These are phyloP conservation scores for Aleadryas rufinucha DNA, from an alignment of 2,113 vertebrate species.

Conservation along the genomic window DNA sequence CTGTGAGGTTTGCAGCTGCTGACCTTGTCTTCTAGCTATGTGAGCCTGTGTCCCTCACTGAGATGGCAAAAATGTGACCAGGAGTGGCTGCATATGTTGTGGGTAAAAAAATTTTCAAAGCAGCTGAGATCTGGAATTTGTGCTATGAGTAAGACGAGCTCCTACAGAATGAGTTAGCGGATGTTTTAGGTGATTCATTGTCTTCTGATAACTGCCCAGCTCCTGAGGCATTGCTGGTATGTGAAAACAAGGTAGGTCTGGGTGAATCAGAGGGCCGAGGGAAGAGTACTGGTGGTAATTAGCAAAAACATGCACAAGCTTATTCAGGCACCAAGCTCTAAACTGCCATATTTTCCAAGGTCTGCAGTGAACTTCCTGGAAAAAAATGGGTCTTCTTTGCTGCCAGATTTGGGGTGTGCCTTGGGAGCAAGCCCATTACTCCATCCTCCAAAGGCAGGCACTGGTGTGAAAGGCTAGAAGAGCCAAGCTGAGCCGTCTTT, in stretches of 20 bases:
- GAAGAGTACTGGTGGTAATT: neutral
- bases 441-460: neutral
- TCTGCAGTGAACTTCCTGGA: neutral
- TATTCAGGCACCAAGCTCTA: neutral
- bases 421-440: neutral
- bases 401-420: neutral
- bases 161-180: neutral
- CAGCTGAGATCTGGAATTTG: neutral
- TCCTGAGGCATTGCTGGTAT: neutral
- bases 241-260: slow-evolving; percentile 11
- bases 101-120: neutral
- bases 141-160: neutral
- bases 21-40: neutral
- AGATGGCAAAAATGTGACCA: neutral
- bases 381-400: neutral
- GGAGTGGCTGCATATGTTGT: neutral
- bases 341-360: neutral
- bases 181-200: slow-evolving; percentile 40
- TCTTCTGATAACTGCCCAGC: slow-evolving; percentile 29
- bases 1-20: neutral
- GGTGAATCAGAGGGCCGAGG: neutral
- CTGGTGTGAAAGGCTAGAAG: neutral
- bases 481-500: neutral
- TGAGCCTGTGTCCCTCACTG: neutral
- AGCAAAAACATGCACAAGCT: neutral